phyloP scores from a whole-genome alignment of 1,140 invertebrate species.

The Drosophila novamexicana region DNA sequence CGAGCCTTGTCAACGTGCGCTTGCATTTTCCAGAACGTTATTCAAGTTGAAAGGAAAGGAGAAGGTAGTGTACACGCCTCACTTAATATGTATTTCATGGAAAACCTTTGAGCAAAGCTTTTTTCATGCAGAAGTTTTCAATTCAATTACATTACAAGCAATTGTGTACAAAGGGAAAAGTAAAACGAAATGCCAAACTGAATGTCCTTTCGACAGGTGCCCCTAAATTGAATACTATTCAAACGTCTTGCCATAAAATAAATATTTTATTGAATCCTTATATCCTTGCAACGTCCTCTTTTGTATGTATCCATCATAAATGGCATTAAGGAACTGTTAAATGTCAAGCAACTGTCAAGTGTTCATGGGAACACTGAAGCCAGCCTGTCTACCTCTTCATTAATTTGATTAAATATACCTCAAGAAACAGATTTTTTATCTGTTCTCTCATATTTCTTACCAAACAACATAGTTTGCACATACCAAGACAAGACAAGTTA shows the following conservation, averaged over 20 bases:
- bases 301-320: conserved; percentile 66
- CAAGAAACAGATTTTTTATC: conserved; percentile 55
- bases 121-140: conserved; percentile 56
- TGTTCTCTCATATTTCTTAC: conserved; percentile 32
- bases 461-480: conserved; percentile 30
- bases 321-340: conserved; percentile 48
- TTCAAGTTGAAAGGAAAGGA: conserved; percentile 7
- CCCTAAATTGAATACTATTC: conserved; percentile 26
- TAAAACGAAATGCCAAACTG: neutral
- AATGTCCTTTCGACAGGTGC: conserved; percentile 8
- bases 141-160: conserved; percentile 56
- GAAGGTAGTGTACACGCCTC: neutral
- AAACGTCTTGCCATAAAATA: conserved; percentile 38
- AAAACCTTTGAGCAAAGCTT: conserved; percentile 38
- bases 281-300: conserved; percentile 15
- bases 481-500: conserved; percentile 8
- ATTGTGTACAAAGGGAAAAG: conserved; percentile 12
- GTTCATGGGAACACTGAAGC: neutral
- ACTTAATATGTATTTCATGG: conserved; percentile 45
- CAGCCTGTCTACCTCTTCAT: conserved; percentile 38
- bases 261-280: conserved; percentile 49
- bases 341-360: conserved; percentile 63
- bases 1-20: conserved; percentile 31
- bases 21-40: conserved; percentile 42
- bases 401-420: conserved; percentile 78